Evolutionary conservation across 2,113 vertebrate species (phyloP).

Genomic region (Galeopterus variegatus): DNA sequence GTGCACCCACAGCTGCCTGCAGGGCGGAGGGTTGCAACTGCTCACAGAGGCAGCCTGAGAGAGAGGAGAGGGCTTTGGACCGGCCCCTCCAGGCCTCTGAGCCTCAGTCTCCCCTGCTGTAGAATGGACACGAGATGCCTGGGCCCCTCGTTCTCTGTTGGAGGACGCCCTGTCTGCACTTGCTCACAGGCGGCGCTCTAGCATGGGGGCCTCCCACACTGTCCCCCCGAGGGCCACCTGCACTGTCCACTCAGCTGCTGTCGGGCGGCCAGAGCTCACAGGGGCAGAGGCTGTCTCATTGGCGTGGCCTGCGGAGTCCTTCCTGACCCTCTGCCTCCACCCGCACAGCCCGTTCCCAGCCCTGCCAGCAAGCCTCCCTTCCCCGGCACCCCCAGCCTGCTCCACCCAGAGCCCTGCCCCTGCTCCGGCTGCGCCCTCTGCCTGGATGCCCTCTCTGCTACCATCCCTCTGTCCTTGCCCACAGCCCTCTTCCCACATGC

Average conservation of each 20-base stretch:
- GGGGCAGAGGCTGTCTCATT: not conserved
- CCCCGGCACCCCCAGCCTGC: not conserved
- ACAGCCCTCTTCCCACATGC: too few species aligned
- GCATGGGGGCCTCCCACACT: too few species aligned
- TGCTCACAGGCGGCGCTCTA: not conserved
- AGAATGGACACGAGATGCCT: not conserved
- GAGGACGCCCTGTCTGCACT: not conserved
- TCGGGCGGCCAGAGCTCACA: not conserved
- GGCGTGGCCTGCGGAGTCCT: not conserved
- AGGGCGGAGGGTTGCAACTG: not conserved
- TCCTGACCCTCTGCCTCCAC: not conserved
- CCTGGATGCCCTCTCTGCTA: not conserved
- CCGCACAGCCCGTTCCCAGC: not conserved
- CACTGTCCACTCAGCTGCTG: not conserved
- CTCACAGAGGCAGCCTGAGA: not conserved
- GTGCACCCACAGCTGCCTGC: not conserved
- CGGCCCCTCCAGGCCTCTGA: accelerated
- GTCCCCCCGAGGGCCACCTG: too few species aligned
- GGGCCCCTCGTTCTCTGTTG: not conserved
- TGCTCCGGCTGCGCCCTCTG: not conserved
- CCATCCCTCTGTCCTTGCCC: too few species aligned
- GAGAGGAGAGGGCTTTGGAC: not conserved
- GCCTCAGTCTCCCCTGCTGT: not conserved
- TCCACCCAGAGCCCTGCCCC: not conserved
- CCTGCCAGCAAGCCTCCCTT: too few species aligned